Conservation (phyloP, 1,140 invertebrate genomes). For the Propsilocerus akamusi region DNA sequence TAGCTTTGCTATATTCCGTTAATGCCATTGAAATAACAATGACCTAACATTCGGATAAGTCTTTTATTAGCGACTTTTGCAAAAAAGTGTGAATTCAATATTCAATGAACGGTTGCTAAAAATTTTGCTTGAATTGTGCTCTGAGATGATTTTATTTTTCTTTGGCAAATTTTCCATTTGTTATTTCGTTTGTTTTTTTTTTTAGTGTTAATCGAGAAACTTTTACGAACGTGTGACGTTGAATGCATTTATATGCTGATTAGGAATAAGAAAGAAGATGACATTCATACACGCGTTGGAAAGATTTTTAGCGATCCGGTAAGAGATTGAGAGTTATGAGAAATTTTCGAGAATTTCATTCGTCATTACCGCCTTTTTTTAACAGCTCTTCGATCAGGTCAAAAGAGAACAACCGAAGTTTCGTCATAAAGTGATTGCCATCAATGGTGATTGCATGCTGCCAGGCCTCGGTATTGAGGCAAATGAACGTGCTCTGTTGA, state of each 20-base stretch:
- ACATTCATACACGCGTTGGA: slow-evolving; percentile 36
- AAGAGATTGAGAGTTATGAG: too few relatives aligned
- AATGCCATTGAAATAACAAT: not conserved
- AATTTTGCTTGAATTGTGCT: not conserved
- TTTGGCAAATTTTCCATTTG: too few relatives aligned
- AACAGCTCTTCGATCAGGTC: slow-evolving; percentile 33
- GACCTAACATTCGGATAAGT: not conserved
- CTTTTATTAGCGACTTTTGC: not conserved
- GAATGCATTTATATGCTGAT: slow-evolving; percentile 58
- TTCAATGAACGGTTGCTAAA: not conserved
- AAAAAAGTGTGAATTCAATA: not conserved
- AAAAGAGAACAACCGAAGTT: slow-evolving; percentile 35
- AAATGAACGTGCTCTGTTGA: slow-evolving; percentile 27
- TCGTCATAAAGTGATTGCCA: slow-evolving; percentile 35
- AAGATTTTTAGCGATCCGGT: slow-evolving; percentile 43
- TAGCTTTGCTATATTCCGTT: too few relatives aligned
- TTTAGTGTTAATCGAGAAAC: slow-evolving; percentile 56
- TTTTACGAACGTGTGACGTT: slow-evolving; percentile 58
- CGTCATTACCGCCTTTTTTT: slow-evolving; percentile 6
- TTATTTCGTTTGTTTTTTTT: slow-evolving; percentile 7
- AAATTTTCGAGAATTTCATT: not conserved
- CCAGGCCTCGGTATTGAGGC: slow-evolving; percentile 46
- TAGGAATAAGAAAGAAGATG: slow-evolving; percentile 57
- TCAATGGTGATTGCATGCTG: slow-evolving; percentile 35
- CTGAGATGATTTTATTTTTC: too few relatives aligned